phyloP scores from a whole-genome alignment of 2,888 invertebrate species.

The Dorcus parallelipipedus region DNA sequence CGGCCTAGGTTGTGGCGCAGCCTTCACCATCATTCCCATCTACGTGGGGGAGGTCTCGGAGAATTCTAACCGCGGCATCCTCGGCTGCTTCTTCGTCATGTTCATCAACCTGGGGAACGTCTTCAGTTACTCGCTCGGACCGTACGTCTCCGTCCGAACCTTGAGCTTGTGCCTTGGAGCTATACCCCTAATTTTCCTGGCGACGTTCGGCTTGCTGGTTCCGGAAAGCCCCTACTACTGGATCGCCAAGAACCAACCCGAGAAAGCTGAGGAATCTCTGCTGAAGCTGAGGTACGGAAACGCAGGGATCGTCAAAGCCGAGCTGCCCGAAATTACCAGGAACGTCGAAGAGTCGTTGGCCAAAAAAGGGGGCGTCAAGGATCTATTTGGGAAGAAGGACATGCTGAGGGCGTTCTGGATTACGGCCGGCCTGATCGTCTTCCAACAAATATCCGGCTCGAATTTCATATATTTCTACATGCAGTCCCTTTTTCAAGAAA shows the following conservation, averaged over 20 bases:
- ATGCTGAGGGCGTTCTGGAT: slow-evolving; percentile 45
- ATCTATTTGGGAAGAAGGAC: slow-evolving; percentile 34
- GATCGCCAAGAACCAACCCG: slow-evolving; percentile 54
- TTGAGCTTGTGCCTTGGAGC: slow-evolving; percentile 64
- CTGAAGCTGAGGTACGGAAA: slow-evolving; percentile 64
- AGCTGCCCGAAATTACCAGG: slow-evolving; percentile 49
- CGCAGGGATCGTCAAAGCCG: slow-evolving; percentile 57
- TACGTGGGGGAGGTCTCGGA: slow-evolving; percentile 84
- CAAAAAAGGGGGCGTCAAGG: slow-evolving; percentile 37
- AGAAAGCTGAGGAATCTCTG: slow-evolving; percentile 63
- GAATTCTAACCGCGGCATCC: slow-evolving; percentile 71
- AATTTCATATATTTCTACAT: slow-evolving; percentile 76
- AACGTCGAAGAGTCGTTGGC: slow-evolving; percentile 39
- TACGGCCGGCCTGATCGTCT: slow-evolving; percentile 38
- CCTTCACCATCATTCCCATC: slow-evolving; percentile 73
- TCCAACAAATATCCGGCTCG: slow-evolving; percentile 56
- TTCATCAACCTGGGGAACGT: slow-evolving; percentile 67
- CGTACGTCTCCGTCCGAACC: slow-evolving; percentile 61
- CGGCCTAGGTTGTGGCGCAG: slow-evolving; percentile 53
- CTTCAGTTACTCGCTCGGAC: slow-evolving; percentile 67
- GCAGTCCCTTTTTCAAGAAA: slow-evolving; percentile 61
- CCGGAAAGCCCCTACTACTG: slow-evolving; percentile 76
- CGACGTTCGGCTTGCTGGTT: slow-evolving; percentile 65
- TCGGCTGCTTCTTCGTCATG: slow-evolving; percentile 68
- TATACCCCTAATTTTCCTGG: slow-evolving; percentile 42